A percentile compares a stretch with the other conserved stretches of the same genome.
Conservation (phyloP, 2,888 invertebrate species). For the Amphipoea lucens region DNA sequence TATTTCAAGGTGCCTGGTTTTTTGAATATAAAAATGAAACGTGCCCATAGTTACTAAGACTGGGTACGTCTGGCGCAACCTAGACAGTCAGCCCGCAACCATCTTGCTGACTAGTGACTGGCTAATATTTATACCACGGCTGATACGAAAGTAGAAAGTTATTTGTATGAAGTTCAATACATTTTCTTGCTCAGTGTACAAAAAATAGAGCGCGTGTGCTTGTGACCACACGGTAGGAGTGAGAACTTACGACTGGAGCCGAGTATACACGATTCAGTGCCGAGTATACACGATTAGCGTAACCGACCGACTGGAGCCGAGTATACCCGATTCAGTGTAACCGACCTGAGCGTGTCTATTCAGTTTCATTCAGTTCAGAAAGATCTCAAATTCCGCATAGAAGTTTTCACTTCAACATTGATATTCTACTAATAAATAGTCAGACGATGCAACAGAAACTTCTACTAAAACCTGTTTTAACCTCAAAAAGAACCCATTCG, state of each 20-base stretch:
- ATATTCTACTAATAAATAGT: conserved; percentile 10
- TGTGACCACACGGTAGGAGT: not conserved
- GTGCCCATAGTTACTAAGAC: not conserved
- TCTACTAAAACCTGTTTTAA: conserved; percentile 69
- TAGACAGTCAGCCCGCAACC: too few species aligned
- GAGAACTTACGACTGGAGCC: not conserved
- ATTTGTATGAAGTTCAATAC: not conserved
- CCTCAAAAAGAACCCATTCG: conserved; percentile 72
- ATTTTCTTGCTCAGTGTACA: conserved; percentile 3
- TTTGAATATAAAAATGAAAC: not conserved
- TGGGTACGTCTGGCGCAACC: not conserved
- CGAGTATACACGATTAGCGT: not conserved
- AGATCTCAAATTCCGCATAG: not conserved
- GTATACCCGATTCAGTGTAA: not conserved
- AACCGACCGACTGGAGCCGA: not conserved
- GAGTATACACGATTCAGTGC: not conserved
- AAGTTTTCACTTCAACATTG: not conserved
- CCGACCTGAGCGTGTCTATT: not conserved
- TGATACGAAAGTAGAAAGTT: not conserved
- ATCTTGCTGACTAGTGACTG: not conserved
- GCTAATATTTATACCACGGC: not conserved
- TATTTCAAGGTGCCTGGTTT: not conserved
- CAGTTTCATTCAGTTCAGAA: not conserved
- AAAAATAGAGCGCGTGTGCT: not conserved
- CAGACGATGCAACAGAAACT: conserved; percentile 52